These are phyloP conservation scores for Typhlomys cinereus DNA, from an alignment of 2,113 vertebrate species.

Conservation along the genomic window DNA sequence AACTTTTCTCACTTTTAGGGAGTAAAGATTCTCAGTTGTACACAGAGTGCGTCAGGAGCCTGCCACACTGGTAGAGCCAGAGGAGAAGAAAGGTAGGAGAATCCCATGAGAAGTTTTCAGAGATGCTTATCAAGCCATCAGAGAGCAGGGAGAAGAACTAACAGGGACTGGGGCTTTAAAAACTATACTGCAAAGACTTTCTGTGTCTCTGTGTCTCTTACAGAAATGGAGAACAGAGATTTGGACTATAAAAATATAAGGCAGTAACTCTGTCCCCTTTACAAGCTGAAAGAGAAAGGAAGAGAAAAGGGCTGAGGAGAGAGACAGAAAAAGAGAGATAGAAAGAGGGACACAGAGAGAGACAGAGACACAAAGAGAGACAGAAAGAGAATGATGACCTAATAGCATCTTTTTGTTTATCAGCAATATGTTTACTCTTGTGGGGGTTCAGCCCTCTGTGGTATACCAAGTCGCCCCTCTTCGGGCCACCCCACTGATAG, in stretches of 20 bases:
- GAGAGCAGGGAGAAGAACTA: too few relatives aligned
- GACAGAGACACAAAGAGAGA: not conserved
- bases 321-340: not conserved
- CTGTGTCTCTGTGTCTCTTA: too few relatives aligned
- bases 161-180: too few relatives aligned
- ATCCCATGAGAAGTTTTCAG: constrained; percentile 29
- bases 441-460: too few relatives aligned
- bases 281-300: not conserved
- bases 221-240: not conserved
- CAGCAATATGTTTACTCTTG: too few relatives aligned
- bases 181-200: too few relatives aligned
- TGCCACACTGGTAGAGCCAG: not conserved
- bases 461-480: too few relatives aligned
- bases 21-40: not conserved
- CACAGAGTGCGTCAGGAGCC: not conserved
- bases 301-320: not conserved
- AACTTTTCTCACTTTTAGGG: not conserved
- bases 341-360: not conserved
- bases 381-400: not conserved
- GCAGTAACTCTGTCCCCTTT: too few relatives aligned
- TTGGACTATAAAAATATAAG: not conserved
- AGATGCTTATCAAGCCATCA: not conserved
- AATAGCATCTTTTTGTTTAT: not conserved
- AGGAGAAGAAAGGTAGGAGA: not conserved
- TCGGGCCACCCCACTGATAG: too few relatives aligned